A percentile compares a stretch with the other conserved stretches of the same genome.
These are phyloP conservation scores for Myxocyprinus asiaticus DNA, from an alignment of 2,113 vertebrate species.

Conservation along the genomic window DNA sequence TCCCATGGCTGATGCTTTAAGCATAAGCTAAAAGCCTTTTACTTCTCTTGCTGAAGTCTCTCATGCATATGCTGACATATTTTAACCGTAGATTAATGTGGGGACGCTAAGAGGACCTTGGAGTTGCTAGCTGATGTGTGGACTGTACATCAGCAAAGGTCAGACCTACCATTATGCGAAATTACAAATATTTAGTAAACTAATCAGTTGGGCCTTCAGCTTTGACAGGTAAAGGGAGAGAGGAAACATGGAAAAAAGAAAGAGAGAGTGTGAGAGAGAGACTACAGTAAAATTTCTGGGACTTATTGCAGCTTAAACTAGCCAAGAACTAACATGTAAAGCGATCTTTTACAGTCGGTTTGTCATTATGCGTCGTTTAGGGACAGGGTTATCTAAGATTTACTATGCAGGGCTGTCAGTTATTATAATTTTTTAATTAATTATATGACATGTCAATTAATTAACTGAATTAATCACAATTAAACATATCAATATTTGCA, in stretches of 20 bases:
- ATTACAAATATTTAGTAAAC: slow-evolving; percentile 28
- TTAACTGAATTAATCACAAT: too few species aligned
- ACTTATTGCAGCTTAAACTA: slow-evolving; percentile 1
- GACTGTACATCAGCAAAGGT: slow-evolving; percentile 45
- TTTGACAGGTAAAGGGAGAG: neutral
- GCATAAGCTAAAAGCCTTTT: slow-evolving; percentile 39
- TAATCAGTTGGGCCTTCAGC: slow-evolving; percentile 47
- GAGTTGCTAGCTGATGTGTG: neutral
- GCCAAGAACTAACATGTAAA: too few species aligned
- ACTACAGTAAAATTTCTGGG: neutral
- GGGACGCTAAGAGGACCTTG: neutral
- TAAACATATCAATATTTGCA: too few species aligned
- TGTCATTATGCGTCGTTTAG: too few species aligned
- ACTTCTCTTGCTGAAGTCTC: slow-evolving; percentile 33
- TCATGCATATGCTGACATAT: slow-evolving; percentile 21
- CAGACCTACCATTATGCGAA: slow-evolving; percentile 26
- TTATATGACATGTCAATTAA: too few species aligned
- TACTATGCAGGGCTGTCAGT: too few species aligned
- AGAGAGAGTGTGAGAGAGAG: neutral
- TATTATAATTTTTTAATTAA: too few species aligned
- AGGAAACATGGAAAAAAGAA: neutral
- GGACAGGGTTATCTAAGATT: too few species aligned
- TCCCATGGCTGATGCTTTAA: slow-evolving; percentile 21
- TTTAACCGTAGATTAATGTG: slow-evolving; percentile 36
- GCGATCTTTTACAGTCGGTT: too few species aligned